Evolutionary conservation across 2,797 vertebrate genomes (phyloP), one percentile per base, ranked within the genome.

Genomic region (Premnoplex brunnescens): DNA sequence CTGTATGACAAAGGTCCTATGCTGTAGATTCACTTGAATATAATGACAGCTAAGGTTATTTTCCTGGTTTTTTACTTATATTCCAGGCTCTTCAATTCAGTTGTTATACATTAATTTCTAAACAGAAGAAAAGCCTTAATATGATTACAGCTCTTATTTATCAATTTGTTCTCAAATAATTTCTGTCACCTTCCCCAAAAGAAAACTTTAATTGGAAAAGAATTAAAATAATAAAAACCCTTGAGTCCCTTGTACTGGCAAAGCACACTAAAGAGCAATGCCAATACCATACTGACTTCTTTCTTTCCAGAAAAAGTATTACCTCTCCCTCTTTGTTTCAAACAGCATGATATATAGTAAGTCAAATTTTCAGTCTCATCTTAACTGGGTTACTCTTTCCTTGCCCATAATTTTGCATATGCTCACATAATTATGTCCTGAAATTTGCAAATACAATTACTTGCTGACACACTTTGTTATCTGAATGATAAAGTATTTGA

Each of bases 381-480:
- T 87, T 91, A 91, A 91, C 79, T 90, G 52, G 13, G 52, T 91
- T 96, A 94, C 80, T 80, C 88, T 90, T 90, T 88, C 82, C 85
- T 86, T 88, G 55, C 88, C 80, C 11, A 12, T 85, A 75, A 88
- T 91, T 95, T 96, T 95, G 95, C 95, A 96, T 93, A 95, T 71
- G 71, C 77, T 96, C 49, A 82, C 37, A 69, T 84, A 93, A 96
- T 95, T 95, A 97, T 6, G 20, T 67, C 71, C 67, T 91, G 74
- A 93, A 97, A 96, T 95, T 91, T 96, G 95, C 92, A 96, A 91
- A 93, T 67, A 91, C 94, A 96, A 91, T 96, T 96, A 94, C 89
- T 91, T 86, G 94, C 88, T 96, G 95, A 95, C 94, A 96, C 82
- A 93, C 83, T 94, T 94, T 80, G 91, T 93, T 96, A 96, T 96